Evolutionary conservation across 2,888 invertebrate species (phyloP), one percentile per base, ranked within the genome.

Genomic region (Ceraclea dissimilis): DNA sequence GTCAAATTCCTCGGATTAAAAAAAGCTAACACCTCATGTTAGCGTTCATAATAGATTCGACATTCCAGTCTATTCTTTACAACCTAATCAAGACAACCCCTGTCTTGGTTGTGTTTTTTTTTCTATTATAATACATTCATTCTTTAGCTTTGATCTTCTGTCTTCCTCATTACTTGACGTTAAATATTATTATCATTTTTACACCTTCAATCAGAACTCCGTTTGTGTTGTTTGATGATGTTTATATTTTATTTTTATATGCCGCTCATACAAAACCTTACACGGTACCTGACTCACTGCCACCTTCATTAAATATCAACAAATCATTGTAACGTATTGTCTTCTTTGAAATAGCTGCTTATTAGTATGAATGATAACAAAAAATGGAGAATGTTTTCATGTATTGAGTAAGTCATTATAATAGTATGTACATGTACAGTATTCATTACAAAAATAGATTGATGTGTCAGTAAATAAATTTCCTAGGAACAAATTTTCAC

Each of bases 121-220:
- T n/a, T n/a, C n/a, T 46, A 54, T 52, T 55, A 16, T 39, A 39
- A 39, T 13, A 39, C 39, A 16, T 39, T 39, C 39, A 16, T 39
- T 39, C n/a, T 39, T n/a, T 39, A 31, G 39, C 39, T 39, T 39
- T 39, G 58, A 55, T 55, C 55, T 54, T 54, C 59, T 51, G 53
- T 51, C 34, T 50, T 34, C 57, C 52, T 55, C 60, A 60, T 60
- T 60, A 55, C 60, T n/a, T 48, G 33, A 54, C 56, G 60, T 58
- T 60, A 58, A 58, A 56, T 57, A 58, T 58, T 52, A 58, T 62
- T 62, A 59, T 59, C 56, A 60, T 62, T 62, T 60, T 62, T 60
- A 62, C 60, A 56, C 60, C 58, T 62, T 60, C 61, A 58, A 61
- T 61, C 61, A 56, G 59, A 59, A 56, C 60, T 48, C 17, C 18